Evolutionary conservation across 2,113 vertebrate genomes (phyloP).

Genomic region (Romanogobio albipinnatus): DNA sequence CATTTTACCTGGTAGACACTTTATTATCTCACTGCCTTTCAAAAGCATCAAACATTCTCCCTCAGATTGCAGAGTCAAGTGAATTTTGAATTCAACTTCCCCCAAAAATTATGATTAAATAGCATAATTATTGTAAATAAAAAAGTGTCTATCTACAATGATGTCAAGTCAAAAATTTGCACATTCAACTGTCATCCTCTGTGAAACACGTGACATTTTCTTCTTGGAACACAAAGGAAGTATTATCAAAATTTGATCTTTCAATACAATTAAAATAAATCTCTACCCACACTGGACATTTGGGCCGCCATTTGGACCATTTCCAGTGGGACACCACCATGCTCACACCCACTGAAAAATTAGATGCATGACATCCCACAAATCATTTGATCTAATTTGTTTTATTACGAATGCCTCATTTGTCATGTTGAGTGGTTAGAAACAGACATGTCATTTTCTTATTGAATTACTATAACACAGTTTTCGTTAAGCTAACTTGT

Average conservation of each 20-base stretch:
- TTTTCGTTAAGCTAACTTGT: background rate
- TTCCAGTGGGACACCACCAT: background rate
- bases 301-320: background rate
- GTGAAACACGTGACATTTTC: background rate
- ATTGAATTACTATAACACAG: background rate
- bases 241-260: background rate
- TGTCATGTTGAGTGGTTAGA: slow-evolving; percentile 62
- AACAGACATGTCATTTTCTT: slow-evolving; percentile 54
- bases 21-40: slow-evolving; percentile 21
- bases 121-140: background rate
- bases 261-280: background rate
- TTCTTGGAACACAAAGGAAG: background rate
- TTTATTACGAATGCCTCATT: slow-evolving; percentile 50
- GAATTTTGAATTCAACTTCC: background rate
- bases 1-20: background rate
- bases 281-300: background rate
- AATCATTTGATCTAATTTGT: slow-evolving; percentile 67
- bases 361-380: slow-evolving; percentile 3
- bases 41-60: background rate
- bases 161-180: background rate
- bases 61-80: background rate
- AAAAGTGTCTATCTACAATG: too few relatives aligned
- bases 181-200: background rate
- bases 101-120: background rate
- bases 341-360: background rate